Evolutionary conservation across 1,140 invertebrate species (phyloP), one percentile per base, ranked within the genome.

Genomic region (Musca vetustissima): DNA sequence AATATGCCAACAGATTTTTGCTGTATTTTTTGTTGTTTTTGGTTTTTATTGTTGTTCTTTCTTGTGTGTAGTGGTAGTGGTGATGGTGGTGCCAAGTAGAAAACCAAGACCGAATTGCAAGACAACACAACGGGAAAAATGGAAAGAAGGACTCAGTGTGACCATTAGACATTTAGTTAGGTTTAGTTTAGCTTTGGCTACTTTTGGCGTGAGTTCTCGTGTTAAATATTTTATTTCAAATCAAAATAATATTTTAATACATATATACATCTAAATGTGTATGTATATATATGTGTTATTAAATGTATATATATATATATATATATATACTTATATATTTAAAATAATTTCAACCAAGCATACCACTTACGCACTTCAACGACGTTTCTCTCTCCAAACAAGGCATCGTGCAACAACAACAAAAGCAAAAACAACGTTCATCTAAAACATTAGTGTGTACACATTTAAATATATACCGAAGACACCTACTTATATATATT

Each of bases 171-270:
- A 61, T 61, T 61, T 61, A 61, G n/a, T 61, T 61, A 21, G 57
- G 57, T 61, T 61, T 61, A 61, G 57, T 61, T 61, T 61, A 61
- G 57, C 57, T 61, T 61, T 19, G 57, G 36, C 57, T 61, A 61
- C 57, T 61, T 61, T 61, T 61, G 57, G 57, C 57, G 28, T 61
- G 57, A 61, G 57, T 61, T 61, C 57, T 61, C 57, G 57, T 61
- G 19, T 43, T 43, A 43, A 43, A 43, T 43, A 61, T 61, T 43
- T 61, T 61, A 13, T 36, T 36, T 36, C n/a, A 59, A 28, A 59
- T 59, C 15, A 28, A 57, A 28, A 57, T 59, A 28, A 59, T 59
- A 52, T 52, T 9, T 17, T 1, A 28, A 59, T 28, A 59, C 28
- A 59, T 59, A 59, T 32, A 59, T 52, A 52, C 14, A 52, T 52